These are phyloP conservation scores for Tetanocera ferruginea DNA, from an alignment of 2,888 invertebrate genomes.

Conservation along the genomic window DNA sequence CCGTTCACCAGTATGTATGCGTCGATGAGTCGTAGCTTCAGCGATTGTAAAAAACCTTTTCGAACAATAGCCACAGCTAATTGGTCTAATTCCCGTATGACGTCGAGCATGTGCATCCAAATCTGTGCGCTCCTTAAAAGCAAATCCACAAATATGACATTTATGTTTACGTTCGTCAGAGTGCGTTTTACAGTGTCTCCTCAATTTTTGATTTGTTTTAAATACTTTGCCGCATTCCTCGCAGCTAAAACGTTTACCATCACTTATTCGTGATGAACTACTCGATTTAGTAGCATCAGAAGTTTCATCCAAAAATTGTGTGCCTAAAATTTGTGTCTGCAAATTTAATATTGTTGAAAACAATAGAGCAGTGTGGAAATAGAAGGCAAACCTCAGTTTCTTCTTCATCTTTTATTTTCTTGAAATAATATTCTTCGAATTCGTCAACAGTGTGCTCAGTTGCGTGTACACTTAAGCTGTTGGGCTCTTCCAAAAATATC, in stretches of 20 bases:
- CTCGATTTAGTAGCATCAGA: too few species aligned
- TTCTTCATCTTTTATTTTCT: conserved; percentile 58
- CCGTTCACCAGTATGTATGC: neutral
- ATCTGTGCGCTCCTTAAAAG: neutral
- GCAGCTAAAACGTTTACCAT: conserved; percentile 61
- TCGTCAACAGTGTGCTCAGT: neutral
- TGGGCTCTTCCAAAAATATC: conserved; percentile 68
- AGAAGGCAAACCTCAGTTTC: conserved; percentile 62
- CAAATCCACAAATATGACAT: conserved; percentile 5
- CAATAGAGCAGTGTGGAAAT: neutral
- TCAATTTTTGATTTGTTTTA: conserved; percentile 24
- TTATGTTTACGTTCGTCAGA: conserved; percentile 26
- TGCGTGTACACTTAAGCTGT: neutral
- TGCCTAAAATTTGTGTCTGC: neutral
- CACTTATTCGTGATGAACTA: too few species aligned
- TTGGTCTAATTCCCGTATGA: neutral
- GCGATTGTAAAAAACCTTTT: neutral
- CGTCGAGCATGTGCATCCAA: neutral
- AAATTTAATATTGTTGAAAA: neutral
- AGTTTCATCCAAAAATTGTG: neutral
- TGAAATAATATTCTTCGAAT: conserved; percentile 65
- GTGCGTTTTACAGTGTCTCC: conserved; percentile 35
- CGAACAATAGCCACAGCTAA: neutral
- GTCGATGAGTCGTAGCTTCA: neutral
- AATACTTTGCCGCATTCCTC: conserved; percentile 50